Evolutionary conservation across 2,888 invertebrate species (phyloP), one percentile per base, ranked within the genome.

Genomic region (Disparrhopalites patrizii): DNA sequence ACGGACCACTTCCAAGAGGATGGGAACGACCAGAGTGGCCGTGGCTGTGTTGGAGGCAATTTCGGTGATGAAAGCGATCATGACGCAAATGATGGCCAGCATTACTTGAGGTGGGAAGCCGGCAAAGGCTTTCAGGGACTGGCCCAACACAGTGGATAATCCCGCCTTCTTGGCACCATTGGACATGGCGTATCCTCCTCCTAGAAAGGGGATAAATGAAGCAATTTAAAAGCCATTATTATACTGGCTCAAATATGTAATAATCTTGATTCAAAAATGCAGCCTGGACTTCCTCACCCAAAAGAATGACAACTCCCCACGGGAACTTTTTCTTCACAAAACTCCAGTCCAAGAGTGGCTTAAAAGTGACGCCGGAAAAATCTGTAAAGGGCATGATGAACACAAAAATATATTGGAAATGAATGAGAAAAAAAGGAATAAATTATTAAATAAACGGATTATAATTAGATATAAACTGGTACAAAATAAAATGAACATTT

Each of bases 31-130:
- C 36, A 94, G 89, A 76, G 91, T 93, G 0, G 93, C 92, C 36
- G 93, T 90, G 47, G 94, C 93, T 0, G 93, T 90, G 78, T 95
- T 95, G 31, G 91, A 89, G 0, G 93, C 91, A 77, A 95, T 87
- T 80, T 94, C 93, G 66, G 73, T 63, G 58, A 70, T 3, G 47
- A 63, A 65, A 47, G 28, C 64, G 10, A 64, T 40, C 47, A 54
- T 40, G 33, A 64, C 64, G 50, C 64, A 56, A 27, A 64, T 8
- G 18, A 64, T 31, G 10, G 38, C 64, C 10, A 64, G 27, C 5
- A 64, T 64, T 20, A 47, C 64, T 18, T 56, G 13, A 4, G 64
- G 64, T 8, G 64, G 64, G 25, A 64, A 36, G 15, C 20, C 18
- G 13, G 64, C 23, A 5, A 64, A 50, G 13, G 55, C n/a, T 56